Evolutionary conservation across 2,113 vertebrate genomes (phyloP).

Genomic region (Ceyx melanurus): DNA sequence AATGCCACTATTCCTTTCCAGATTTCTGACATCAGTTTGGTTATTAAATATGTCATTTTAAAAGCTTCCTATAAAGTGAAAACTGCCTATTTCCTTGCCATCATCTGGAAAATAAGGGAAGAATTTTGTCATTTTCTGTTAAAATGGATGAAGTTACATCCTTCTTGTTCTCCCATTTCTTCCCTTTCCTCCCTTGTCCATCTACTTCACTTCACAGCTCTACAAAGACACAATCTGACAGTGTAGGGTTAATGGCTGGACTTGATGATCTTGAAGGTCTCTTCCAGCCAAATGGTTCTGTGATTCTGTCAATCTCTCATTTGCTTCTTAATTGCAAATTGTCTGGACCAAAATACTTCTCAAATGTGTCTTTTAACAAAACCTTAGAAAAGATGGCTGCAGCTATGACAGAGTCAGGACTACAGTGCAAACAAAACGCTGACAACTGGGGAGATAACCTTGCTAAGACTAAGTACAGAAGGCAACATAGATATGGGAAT

Average conservation of each 20-base stretch:
- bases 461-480: not conserved
- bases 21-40: not conserved
- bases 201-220: not conserved
- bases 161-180: not conserved
- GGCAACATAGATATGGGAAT: not conserved
- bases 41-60: constrained; percentile 34
- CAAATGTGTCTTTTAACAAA: not conserved
- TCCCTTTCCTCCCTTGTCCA: not conserved
- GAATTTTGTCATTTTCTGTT: not conserved
- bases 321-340: not conserved
- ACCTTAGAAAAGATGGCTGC: not conserved
- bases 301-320: not conserved
- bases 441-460: rapidly evolving
- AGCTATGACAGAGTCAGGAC: not conserved
- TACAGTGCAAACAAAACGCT: not conserved
- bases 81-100: not conserved
- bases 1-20: not conserved
- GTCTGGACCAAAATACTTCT: not conserved
- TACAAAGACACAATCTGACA: not conserved
- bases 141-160: not conserved
- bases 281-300: too few species aligned
- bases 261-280: too few species aligned
- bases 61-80: constrained; percentile 14
- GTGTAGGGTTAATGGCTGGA: too few species aligned
- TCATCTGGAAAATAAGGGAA: not conserved